phyloP scores from a whole-genome alignment of 1,140 invertebrate genomes.

The Pogonomyrmex californicus region DNA sequence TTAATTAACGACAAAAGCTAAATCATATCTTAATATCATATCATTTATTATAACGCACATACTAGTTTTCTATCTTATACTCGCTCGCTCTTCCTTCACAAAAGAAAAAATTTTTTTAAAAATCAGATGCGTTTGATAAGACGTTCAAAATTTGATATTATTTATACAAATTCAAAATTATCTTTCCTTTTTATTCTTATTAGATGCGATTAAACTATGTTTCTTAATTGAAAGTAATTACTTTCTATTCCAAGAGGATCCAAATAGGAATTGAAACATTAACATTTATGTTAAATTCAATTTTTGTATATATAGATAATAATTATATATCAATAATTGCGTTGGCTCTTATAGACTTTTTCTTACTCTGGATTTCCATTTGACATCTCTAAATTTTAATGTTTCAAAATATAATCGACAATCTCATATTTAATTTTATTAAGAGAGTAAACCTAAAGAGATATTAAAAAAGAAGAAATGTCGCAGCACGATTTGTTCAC shows the following conservation, averaged over 20 bases:
- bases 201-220: not conserved
- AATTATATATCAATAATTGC: too few relatives aligned
- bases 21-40: constrained; percentile 58
- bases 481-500: constrained; percentile 8
- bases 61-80: constrained; percentile 59
- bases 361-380: not conserved
- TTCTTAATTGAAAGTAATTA: constrained; percentile 6
- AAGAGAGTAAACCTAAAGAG: not conserved
- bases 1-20: constrained; percentile 47
- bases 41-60: constrained; percentile 50
- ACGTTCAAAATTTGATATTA: not conserved
- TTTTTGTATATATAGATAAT: too few relatives aligned
- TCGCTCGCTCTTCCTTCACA: constrained; percentile 12
- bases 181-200: not conserved
- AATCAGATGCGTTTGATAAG: constrained; percentile 23
- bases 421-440: constrained; percentile 14
- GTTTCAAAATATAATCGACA: constrained; percentile 25
- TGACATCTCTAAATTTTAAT: constrained; percentile 12
- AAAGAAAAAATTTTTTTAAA: constrained; percentile 19
- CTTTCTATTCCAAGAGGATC: not conserved
- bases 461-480: constrained; percentile 5
- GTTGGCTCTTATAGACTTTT: too few relatives aligned
- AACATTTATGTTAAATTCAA: too few relatives aligned
- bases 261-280: too few relatives aligned
- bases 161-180: constrained; percentile 10